Conservation (phyloP, 2,113 vertebrate genomes). For the Megaleporinus macrocephalus region DNA sequence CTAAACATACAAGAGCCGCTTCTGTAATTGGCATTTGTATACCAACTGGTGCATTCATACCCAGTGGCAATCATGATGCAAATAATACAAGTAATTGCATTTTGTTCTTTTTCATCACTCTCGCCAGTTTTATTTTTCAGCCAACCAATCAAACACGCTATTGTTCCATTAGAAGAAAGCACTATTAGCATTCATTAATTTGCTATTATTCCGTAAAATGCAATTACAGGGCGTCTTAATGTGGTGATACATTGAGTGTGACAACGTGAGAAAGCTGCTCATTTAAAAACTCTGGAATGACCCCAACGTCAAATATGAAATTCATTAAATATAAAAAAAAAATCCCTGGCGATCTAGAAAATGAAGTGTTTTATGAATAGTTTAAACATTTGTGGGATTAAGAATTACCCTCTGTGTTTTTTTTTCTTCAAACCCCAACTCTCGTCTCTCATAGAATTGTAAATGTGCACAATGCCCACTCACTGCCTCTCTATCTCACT, state of each 20-base stretch:
- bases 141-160: constrained; percentile 42
- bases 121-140: constrained; percentile 26
- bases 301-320: constrained; percentile 22
- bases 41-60: constrained; percentile 7
- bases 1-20: neutral
- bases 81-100: constrained; percentile 32
- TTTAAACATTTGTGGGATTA: constrained; percentile 19
- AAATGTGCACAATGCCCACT: neutral
- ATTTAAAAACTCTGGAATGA: constrained; percentile 28
- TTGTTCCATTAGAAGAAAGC: constrained; percentile 38
- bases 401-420: neutral
- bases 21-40: constrained; percentile 3
- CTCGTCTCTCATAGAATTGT: constrained; percentile 10
- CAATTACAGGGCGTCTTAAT: constrained; percentile 50
- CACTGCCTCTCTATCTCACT: neutral
- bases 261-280: constrained; percentile 23
- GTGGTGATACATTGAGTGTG: constrained; percentile 31
- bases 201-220: constrained; percentile 47
- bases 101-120: constrained; percentile 45
- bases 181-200: constrained; percentile 50
- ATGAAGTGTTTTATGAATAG: neutral
- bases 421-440: constrained; percentile 26
- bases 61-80: constrained; percentile 10
- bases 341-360: neutral
- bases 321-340: constrained; percentile 32